These are phyloP conservation scores for Limnephilus marmoratus DNA, from an alignment of 2,888 invertebrate genomes.

Conservation along the genomic window DNA sequence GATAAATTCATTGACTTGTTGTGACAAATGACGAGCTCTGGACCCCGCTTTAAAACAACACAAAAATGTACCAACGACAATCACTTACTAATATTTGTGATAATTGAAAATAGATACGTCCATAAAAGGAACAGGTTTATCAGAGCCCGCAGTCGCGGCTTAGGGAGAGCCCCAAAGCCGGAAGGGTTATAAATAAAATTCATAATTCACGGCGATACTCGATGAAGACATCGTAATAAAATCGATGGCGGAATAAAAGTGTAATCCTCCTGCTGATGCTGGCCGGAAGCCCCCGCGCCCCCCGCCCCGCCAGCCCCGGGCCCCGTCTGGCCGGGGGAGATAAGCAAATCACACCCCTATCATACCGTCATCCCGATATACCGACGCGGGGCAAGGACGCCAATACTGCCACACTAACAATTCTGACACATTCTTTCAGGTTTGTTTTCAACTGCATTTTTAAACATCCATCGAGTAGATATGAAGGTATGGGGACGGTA, in stretches of 20 bases:
- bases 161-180: background rate
- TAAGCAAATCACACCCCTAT: conserved; percentile 63
- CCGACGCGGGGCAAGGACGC: conserved; percentile 9
- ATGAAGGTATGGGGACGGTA: no score
- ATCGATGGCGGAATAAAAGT: conserved; percentile 44
- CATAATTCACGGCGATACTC: conserved; percentile 35
- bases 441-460: background rate
- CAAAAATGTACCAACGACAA: background rate
- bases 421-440: background rate
- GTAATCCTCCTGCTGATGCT: conserved; percentile 17
- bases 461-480: background rate
- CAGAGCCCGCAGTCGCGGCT: background rate
- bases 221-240: conserved; percentile 45
- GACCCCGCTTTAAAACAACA: background rate
- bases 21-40: no score
- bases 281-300: background rate
- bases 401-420: background rate
- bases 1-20: no score
- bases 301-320: background rate
- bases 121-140: background rate
- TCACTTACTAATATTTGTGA: background rate
- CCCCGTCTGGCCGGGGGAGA: conserved; percentile 58
- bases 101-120: background rate
- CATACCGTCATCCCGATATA: conserved; percentile 13
- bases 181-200: conserved; percentile 28